Evolutionary conservation across 2,797 vertebrate genomes (phyloP).

Genomic region (Fundulus diaphanus): DNA sequence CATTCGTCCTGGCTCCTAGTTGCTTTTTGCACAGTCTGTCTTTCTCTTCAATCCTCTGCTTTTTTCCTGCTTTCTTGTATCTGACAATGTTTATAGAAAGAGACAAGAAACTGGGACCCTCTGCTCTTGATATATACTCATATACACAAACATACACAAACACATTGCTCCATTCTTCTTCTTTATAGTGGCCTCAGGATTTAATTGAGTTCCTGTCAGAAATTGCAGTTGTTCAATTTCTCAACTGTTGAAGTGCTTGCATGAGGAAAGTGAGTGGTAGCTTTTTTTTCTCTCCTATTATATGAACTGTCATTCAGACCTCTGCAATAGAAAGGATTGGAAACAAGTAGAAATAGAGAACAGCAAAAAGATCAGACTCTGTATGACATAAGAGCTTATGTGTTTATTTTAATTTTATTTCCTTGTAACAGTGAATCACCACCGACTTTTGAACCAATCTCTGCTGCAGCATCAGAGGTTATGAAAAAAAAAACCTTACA

Average conservation of each 20-base stretch:
- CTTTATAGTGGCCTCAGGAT: constrained; percentile 42
- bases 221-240: constrained; percentile 70
- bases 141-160: constrained; percentile 8
- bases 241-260: constrained; percentile 52
- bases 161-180: constrained; percentile 15
- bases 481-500: constrained; percentile 1
- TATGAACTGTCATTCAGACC: constrained; percentile 25
- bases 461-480: constrained; percentile 7
- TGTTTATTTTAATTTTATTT: neutral
- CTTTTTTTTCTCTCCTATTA: constrained; percentile 28
- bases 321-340: constrained; percentile 12
- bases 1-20: constrained; percentile 5
- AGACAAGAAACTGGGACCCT: neutral
- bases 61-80: constrained; percentile 6
- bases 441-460: neutral
- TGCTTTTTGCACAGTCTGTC: constrained; percentile 39
- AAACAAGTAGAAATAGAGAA: constrained; percentile 17
- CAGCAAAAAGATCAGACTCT: constrained; percentile 2
- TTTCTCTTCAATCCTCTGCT: constrained; percentile 17
- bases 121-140: neutral
- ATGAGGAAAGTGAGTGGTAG: constrained; percentile 23
- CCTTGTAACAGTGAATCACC: neutral
- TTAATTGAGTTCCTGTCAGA: constrained; percentile 73
- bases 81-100: neutral
- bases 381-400: neutral